Percentiles rank a stretch among this genome's conserved stretches.
phyloP scores from a whole-genome alignment of 2,797 vertebrate genomes.

The Molossus molossus region DNA sequence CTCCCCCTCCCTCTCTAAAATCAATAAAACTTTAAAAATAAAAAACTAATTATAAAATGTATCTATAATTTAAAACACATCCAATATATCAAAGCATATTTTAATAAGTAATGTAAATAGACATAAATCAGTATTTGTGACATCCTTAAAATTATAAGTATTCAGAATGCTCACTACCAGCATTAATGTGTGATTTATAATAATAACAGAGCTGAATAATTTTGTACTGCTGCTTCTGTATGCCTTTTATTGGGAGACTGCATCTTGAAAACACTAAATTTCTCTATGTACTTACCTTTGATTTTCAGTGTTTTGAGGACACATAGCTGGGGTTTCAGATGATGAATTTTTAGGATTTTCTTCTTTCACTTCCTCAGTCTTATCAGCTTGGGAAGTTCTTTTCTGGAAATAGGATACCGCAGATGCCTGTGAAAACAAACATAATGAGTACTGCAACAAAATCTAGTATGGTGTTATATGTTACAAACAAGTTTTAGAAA shows the following conservation, averaged over 20 bases:
- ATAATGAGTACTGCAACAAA: not conserved
- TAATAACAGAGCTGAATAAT: not conserved
- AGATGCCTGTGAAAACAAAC: conserved; percentile 80
- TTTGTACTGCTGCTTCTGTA: not conserved
- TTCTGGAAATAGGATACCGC: conserved; percentile 94
- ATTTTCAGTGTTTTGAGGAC: conserved; percentile 90
- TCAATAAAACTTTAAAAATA: not conserved
- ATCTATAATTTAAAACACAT: conserved; percentile 40
- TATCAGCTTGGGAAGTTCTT: conserved; percentile 87
- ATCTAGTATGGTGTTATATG: not conserved
- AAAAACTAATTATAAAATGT: conserved; percentile 1
- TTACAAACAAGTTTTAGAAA: not conserved
- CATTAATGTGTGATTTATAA: not conserved
- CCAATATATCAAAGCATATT: conserved; percentile 17
- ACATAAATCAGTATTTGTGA: conserved; percentile 28
- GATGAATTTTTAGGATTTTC: conserved; percentile 77
- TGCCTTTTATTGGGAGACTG: not conserved
- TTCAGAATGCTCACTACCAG: not conserved
- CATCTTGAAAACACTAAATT: not conserved
- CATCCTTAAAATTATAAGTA: not conserved
- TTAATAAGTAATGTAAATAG: conserved; percentile 7
- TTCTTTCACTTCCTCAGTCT: conserved; percentile 88
- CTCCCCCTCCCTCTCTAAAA: not conserved
- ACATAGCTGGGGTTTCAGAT: conserved; percentile 81
- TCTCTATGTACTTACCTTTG: conserved; percentile 89